Conservation (phyloP, 1,140 invertebrate genomes). For the Scylla paramamosain region DNA sequence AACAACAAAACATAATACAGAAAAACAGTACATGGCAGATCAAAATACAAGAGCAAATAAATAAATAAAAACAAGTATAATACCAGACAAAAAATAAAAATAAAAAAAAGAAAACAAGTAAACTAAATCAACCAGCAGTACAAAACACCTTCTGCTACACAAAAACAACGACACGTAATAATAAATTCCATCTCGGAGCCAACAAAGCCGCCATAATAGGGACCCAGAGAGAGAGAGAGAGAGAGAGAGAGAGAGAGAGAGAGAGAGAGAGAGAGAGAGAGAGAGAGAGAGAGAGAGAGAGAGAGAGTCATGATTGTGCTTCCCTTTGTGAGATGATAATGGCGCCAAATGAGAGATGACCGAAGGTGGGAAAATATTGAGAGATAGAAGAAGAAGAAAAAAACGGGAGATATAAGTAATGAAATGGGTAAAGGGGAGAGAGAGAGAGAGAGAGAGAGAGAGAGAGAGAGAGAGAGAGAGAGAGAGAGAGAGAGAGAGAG, state of each 20-base stretch:
- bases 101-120: too few species aligned
- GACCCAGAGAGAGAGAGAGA: too few species aligned
- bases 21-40: too few species aligned
- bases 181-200: too few species aligned
- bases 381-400: background rate
- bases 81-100: too few species aligned
- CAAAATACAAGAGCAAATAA: too few species aligned
- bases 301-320: background rate
- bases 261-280: too few species aligned
- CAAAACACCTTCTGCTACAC: background rate
- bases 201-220: background rate
- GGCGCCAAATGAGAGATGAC: background rate
- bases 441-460: background rate
- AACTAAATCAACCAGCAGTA: too few species aligned
- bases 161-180: background rate
- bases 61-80: too few species aligned
- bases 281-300: too few species aligned
- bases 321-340: background rate
- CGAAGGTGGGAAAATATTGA: background rate
- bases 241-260: too few species aligned
- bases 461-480: constrained; percentile 3
- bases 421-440: background rate
- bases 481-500: constrained; percentile 3
- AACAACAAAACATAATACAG: too few species aligned
- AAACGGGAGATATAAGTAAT: background rate